Evolutionary conservation across 2,113 vertebrate species (phyloP).

Genomic region (Mugil cephalus): DNA sequence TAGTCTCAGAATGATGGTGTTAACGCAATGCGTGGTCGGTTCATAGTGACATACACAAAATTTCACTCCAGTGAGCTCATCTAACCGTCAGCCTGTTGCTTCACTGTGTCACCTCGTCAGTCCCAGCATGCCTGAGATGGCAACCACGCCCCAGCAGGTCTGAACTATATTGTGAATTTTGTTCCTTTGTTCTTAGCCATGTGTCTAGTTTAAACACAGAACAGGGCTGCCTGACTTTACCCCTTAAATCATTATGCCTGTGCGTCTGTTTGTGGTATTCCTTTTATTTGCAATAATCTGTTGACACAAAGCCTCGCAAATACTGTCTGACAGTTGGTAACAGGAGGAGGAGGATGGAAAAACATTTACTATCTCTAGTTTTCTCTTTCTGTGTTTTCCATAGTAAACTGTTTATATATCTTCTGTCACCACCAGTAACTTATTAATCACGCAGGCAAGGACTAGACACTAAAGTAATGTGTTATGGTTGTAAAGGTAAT

Average conservation of each 20-base stretch:
- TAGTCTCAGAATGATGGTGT: no score
- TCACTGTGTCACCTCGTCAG: conserved; percentile 34
- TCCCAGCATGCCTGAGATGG: conserved; percentile 28
- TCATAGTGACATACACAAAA: background rate
- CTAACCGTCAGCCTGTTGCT: conserved; percentile 2
- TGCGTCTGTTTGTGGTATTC: conserved; percentile 37
- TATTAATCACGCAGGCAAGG: conserved; percentile 44
- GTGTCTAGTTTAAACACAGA: conserved; percentile 3
- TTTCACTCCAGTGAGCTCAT: conserved; percentile 5
- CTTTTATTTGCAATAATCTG: conserved; percentile 53
- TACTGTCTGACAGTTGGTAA: conserved; percentile 28
- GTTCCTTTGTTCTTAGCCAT: conserved; percentile 19
- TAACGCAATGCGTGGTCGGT: background rate
- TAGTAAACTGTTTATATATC: conserved; percentile 21
- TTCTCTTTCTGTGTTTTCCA: conserved; percentile 20
- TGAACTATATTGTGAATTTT: conserved; percentile 11
- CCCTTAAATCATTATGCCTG: conserved; percentile 18
- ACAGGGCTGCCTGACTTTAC: background rate
- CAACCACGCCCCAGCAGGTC: conserved; percentile 19
- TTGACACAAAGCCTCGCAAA: conserved; percentile 52
- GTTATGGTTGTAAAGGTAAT: conserved; percentile 39
- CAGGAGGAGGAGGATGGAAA: conserved; percentile 21
- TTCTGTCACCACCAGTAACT: conserved; percentile 32
- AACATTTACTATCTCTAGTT: conserved; percentile 29
- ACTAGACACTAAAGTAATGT: conserved; percentile 45